Evolutionary conservation across 2,888 invertebrate genomes (phyloP).

Genomic region (Bruchidius siliquastri): DNA sequence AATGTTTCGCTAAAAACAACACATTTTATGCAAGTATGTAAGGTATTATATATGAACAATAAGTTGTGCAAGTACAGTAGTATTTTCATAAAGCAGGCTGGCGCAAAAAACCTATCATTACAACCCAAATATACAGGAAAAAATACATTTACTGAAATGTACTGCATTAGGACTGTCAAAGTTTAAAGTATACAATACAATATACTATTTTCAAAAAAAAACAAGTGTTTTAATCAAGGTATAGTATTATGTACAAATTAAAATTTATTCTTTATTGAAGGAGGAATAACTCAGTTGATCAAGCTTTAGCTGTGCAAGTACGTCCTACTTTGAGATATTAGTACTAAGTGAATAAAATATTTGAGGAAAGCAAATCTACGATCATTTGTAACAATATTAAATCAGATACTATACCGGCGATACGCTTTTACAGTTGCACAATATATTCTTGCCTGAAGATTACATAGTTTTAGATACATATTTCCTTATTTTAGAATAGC

Average conservation of each 20-base stretch:
- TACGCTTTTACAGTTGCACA: neutral
- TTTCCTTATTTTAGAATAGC: too few relatives aligned
- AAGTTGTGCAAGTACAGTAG: slow-evolving; percentile 32
- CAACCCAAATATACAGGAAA: slow-evolving; percentile 2
- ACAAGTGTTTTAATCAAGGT: neutral
- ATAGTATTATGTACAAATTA: neutral
- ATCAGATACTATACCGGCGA: neutral
- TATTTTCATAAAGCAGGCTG: slow-evolving; percentile 24
- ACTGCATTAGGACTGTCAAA: neutral
- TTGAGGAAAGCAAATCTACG: neutral
- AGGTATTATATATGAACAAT: slow-evolving; percentile 54
- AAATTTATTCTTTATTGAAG: neutral
- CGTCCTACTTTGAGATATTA: neutral
- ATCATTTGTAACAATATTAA: neutral
- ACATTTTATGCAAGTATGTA: slow-evolving; percentile 21
- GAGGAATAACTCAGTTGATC: neutral
- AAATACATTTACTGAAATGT: slow-evolving; percentile 5
- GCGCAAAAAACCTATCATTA: slow-evolving; percentile 5
- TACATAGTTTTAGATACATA: too few relatives aligned
- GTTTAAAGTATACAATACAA: neutral
- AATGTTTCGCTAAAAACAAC: slow-evolving; percentile 31
- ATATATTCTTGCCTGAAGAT: neutral
- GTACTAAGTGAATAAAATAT: neutral
- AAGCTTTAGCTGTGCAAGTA: neutral
- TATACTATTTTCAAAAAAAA: neutral